phyloP scores from a whole-genome alignment of 2,797 vertebrate genomes.

The Pristis pectinata region DNA sequence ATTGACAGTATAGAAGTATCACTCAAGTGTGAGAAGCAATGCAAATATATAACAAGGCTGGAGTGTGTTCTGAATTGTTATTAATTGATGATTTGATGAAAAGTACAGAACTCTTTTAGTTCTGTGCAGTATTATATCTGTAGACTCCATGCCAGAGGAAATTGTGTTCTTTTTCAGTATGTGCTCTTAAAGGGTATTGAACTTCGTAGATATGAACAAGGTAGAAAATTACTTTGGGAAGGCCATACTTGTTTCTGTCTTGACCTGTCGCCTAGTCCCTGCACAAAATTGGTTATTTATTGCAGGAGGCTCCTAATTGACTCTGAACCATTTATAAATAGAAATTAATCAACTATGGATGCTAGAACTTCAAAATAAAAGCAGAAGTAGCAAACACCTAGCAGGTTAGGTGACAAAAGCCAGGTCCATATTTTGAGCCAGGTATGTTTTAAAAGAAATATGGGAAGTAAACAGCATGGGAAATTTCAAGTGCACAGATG shows the following conservation, averaged over 20 bases:
- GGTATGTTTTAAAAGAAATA: neutral
- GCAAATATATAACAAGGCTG: neutral
- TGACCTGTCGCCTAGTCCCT: neutral
- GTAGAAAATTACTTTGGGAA: neutral
- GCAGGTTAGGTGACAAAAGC: neutral
- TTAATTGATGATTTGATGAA: neutral
- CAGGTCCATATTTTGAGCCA: neutral
- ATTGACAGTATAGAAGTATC: neutral
- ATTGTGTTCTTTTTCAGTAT: neutral
- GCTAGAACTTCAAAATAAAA: conserved; percentile 5
- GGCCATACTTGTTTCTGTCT: neutral
- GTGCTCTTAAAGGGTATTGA: neutral
- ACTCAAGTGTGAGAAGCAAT: neutral
- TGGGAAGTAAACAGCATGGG: neutral
- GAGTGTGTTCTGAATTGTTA: neutral
- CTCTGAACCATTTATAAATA: neutral
- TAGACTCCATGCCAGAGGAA: neutral
- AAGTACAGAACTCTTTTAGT: neutral
- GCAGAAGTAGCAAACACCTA: neutral
- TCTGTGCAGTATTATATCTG: neutral
- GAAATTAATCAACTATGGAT: neutral
- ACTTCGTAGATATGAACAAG: neutral
- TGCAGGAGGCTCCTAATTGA: neutral
- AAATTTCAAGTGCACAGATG: neutral
- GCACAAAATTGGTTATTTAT: neutral